phyloP scores from a whole-genome alignment of 2,888 invertebrate genomes.

The Myopa tessellatipennis region DNA sequence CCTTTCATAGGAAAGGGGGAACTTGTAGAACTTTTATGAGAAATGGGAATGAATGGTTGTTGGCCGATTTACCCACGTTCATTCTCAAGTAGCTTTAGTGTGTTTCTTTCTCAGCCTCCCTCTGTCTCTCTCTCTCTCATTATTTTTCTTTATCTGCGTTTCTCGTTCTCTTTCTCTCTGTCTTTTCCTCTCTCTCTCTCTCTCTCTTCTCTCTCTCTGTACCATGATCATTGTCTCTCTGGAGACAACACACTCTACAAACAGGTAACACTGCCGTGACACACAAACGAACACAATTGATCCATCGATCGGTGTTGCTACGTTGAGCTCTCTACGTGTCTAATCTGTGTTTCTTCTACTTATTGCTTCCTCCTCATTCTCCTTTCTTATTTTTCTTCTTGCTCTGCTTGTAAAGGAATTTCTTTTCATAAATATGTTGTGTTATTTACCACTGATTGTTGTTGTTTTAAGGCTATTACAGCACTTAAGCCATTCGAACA shows the following conservation, averaged over 20 bases:
- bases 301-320: constrained; percentile 1
- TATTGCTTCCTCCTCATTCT: not conserved
- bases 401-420: constrained; percentile 59
- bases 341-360: constrained; percentile 23
- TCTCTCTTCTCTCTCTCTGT: not conserved
- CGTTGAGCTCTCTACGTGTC: not conserved
- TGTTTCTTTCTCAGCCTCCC: too few species aligned
- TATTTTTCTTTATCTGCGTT: too few species aligned
- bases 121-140: too few species aligned
- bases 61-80: not conserved
- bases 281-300: not conserved
- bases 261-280: not conserved
- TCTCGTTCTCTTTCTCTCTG: too few species aligned
- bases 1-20: not conserved
- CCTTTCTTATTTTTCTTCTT: not conserved
- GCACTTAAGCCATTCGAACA: constrained; percentile 52
- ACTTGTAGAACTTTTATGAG: too few species aligned
- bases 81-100: not conserved
- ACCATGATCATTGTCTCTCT: too few species aligned
- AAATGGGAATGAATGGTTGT: not conserved
- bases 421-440: constrained; percentile 57
- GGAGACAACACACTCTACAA: not conserved
- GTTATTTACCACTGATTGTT: constrained; percentile 43
- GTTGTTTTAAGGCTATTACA: constrained; percentile 54
- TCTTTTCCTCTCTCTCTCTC: too few species aligned